Conservation (phyloP, 2,888 invertebrate genomes). For the Brachyptera putata region DNA sequence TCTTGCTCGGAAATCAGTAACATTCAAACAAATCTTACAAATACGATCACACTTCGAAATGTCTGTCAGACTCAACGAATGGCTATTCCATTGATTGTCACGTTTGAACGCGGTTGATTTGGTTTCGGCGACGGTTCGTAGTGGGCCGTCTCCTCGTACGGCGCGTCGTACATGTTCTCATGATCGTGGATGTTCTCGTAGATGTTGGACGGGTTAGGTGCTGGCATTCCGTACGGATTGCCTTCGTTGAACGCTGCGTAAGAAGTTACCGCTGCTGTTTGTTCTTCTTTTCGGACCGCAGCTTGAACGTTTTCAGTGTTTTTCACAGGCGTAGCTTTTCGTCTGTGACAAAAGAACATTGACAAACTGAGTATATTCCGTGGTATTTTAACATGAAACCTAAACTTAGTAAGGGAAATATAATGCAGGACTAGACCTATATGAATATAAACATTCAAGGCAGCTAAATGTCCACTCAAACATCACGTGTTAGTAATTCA, state of each 20-base stretch:
- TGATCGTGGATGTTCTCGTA: constrained; percentile 58
- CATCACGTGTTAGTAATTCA: too few relatives aligned
- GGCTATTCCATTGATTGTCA: constrained; percentile 86
- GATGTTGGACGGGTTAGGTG: constrained; percentile 44
- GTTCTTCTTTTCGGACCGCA: constrained; percentile 79
- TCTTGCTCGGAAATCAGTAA: too few relatives aligned
- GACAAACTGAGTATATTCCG: neutral
- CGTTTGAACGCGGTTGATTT: constrained; percentile 44
- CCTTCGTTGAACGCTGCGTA: constrained; percentile 77
- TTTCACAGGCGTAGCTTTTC: constrained; percentile 80
- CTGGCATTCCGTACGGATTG: constrained; percentile 46
- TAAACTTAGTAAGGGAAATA: too few relatives aligned
- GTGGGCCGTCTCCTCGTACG: constrained; percentile 64
- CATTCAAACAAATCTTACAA: too few relatives aligned
- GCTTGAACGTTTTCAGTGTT: constrained; percentile 86
- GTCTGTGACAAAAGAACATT: constrained; percentile 51
- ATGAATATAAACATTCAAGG: too few relatives aligned
- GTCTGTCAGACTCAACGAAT: too few relatives aligned
- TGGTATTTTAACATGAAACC: too few relatives aligned
- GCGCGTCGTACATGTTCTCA: constrained; percentile 71
- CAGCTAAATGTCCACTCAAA: too few relatives aligned
- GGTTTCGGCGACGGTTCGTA: constrained; percentile 67
- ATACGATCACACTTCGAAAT: too few relatives aligned
- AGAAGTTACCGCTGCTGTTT: constrained; percentile 84
- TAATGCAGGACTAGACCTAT: too few relatives aligned